Evolutionary conservation across 2,113 vertebrate genomes (phyloP).

Genomic region (Tachysurus vachellii): DNA sequence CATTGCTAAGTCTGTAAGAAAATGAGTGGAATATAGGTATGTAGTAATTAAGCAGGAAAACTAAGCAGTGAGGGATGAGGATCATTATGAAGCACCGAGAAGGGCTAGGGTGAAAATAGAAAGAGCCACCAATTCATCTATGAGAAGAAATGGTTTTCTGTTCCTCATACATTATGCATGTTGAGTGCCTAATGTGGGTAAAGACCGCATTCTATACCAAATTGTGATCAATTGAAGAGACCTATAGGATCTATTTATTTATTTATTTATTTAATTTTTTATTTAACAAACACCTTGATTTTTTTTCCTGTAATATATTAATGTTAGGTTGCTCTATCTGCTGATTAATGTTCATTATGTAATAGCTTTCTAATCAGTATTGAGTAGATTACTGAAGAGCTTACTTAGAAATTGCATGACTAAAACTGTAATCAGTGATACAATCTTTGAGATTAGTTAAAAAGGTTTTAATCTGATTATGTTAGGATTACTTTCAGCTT

Average conservation of each 20-base stretch:
- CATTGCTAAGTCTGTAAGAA: slow-evolving; percentile 15
- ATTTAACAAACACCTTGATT: background rate
- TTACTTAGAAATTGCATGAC: background rate
- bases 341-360: background rate
- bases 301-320: background rate
- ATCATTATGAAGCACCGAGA: slow-evolving; percentile 36
- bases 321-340: background rate
- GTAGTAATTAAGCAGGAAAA: slow-evolving; percentile 38
- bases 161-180: slow-evolving; percentile 41
- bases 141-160: slow-evolving; percentile 42
- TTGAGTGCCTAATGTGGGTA: slow-evolving; percentile 32
- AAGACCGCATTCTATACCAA: background rate
- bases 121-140: slow-evolving; percentile 34
- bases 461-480: background rate
- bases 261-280: background rate
- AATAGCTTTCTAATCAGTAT: background rate
- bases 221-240: slow-evolving; percentile 6
- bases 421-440: background rate
- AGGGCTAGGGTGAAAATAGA: slow-evolving; percentile 40
- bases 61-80: slow-evolving; percentile 31
- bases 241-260: background rate
- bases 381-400: background rate
- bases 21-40: slow-evolving; percentile 24
- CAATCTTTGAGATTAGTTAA: slow-evolving; percentile 4
- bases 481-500: background rate